Evolutionary conservation across 2,888 invertebrate species (phyloP).

Genomic region (Ennomos erosarius): DNA sequence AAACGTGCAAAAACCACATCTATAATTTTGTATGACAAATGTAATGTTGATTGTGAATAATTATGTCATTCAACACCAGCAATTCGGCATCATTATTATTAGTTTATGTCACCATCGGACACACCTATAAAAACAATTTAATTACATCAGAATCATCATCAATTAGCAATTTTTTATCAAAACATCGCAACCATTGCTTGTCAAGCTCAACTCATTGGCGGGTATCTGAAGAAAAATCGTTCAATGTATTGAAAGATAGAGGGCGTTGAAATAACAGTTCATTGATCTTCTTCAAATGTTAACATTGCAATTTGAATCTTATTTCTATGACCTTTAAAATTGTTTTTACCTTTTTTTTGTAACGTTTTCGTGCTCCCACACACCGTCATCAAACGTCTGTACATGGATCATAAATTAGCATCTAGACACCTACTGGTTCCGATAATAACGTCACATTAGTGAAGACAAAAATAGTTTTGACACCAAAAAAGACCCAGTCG

Average conservation of each 20-base stretch:
- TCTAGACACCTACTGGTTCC: slow-evolving; percentile 24
- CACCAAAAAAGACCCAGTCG: slow-evolving; percentile 21
- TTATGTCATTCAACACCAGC: slow-evolving; percentile 36
- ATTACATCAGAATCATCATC: slow-evolving; percentile 14
- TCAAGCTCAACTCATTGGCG: background rate
- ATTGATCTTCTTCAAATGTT: slow-evolving; percentile 17
- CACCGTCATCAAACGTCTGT: slow-evolving; percentile 8
- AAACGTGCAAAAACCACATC: slow-evolving; percentile 3
- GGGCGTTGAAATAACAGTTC: slow-evolving; percentile 14
- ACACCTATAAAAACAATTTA: slow-evolving; percentile 28
- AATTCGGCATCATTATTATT: slow-evolving; percentile 18
- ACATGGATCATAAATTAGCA: slow-evolving; percentile 29
- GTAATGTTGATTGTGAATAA: slow-evolving; percentile 28
- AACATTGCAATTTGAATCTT: slow-evolving; percentile 4
- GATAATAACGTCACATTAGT: slow-evolving; percentile 27
- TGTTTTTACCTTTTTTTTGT: background rate
- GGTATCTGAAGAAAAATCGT: slow-evolving; percentile 1
- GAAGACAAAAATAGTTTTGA: slow-evolving; percentile 30
- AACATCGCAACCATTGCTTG: slow-evolving; percentile 9
- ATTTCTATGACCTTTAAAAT: background rate
- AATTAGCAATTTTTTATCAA: slow-evolving; percentile 6
- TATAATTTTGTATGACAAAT: slow-evolving; percentile 27
- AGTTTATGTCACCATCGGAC: slow-evolving; percentile 26
- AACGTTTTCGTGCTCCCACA: slow-evolving; percentile 19
- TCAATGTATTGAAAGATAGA: slow-evolving; percentile 5